A percentile compares a stretch with the other conserved stretches of the same genome.
Conservation (phyloP, 2,888 invertebrate species). For the Eutolmus rufibarbis region DNA sequence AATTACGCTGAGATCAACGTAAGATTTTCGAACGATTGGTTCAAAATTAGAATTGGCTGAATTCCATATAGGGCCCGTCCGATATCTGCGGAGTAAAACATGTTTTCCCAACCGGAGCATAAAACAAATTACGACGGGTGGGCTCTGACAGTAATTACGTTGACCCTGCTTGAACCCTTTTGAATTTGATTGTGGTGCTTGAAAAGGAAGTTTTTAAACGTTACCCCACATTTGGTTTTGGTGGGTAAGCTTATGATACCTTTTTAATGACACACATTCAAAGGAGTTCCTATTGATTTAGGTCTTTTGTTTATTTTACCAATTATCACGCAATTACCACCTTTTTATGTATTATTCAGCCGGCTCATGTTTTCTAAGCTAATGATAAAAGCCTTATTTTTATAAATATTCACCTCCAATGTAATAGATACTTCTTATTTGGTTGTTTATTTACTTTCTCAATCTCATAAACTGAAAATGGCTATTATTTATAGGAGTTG, state of each 20-base stretch:
- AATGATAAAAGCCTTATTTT: neutral
- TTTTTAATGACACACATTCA: neutral
- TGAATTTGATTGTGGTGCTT: neutral
- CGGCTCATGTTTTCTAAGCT: neutral
- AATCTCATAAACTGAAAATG: too few relatives aligned
- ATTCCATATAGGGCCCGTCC: neutral
- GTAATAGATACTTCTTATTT: neutral
- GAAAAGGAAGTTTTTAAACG: neutral
- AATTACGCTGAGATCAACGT: constrained; percentile 1
- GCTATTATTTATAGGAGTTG: too few relatives aligned
- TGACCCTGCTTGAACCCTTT: neutral
- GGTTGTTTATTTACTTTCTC: neutral
- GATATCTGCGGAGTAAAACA: neutral
- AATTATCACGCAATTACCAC: neutral
- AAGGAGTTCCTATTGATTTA: neutral
- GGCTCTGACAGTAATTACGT: neutral
- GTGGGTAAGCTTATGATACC: neutral
- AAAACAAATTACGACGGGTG: neutral
- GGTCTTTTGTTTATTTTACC: neutral
- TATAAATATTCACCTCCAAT: too few relatives aligned
- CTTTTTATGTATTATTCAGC: neutral
- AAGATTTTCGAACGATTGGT: constrained; percentile 17
- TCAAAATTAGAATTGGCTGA: neutral
- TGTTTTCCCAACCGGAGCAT: neutral
- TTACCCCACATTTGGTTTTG: neutral